These are phyloP conservation scores for Paradoxurus hermaphroditus DNA, from an alignment of 2,113 vertebrate species.

Conservation along the genomic window DNA sequence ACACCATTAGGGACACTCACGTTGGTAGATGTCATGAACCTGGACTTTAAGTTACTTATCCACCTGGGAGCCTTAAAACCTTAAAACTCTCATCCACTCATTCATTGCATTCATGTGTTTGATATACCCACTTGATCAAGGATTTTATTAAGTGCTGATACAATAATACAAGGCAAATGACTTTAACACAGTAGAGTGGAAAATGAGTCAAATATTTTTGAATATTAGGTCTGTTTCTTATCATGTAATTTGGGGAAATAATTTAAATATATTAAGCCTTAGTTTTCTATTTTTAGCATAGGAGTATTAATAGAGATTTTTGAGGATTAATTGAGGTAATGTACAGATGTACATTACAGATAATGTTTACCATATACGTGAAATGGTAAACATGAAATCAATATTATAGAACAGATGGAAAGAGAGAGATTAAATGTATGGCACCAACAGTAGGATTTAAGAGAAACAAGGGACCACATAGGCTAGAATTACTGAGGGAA, in stretches of 20 bases:
- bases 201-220: neutral
- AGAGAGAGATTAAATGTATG: neutral
- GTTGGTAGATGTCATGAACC: neutral
- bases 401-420: neutral
- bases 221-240: neutral
- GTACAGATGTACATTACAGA: neutral
- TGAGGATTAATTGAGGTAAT: neutral
- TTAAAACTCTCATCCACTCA: neutral
- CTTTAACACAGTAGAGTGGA: neutral
- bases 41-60: neutral
- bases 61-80: neutral
- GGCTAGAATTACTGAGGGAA: neutral
- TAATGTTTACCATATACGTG: neutral
- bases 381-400: neutral
- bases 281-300: neutral
- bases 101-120: neutral
- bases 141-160: neutral
- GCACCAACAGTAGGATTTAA: neutral
- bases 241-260: neutral
- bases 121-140: neutral
- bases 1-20: neutral
- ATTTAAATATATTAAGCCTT: neutral
- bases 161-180: neutral
- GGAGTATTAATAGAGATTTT: neutral
- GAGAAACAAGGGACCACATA: neutral